phyloP scores from a whole-genome alignment of 2,888 invertebrate genomes.

The Netelia inedita region DNA sequence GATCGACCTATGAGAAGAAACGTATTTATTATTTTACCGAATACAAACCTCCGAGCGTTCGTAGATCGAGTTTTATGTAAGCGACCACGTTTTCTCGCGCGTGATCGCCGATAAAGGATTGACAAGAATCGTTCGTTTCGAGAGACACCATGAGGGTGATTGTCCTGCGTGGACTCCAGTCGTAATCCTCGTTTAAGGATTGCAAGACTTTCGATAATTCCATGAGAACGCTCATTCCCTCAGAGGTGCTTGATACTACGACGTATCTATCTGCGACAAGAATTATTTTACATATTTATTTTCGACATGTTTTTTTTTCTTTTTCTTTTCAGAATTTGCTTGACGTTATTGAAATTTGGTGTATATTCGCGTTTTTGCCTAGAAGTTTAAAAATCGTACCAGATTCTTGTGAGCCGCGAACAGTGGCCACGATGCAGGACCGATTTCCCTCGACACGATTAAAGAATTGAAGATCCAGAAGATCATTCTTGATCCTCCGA shows the following conservation, averaged over 20 bases:
- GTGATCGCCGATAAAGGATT: slow-evolving; percentile 72
- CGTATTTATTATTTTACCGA: slow-evolving; percentile 22
- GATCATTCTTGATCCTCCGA: slow-evolving; percentile 53
- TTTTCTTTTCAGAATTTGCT: neutral
- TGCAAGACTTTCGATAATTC: slow-evolving; percentile 77
- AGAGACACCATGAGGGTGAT: slow-evolving; percentile 80
- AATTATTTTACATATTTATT: neutral
- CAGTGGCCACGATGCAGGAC: slow-evolving; percentile 73
- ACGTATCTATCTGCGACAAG: slow-evolving; percentile 79
- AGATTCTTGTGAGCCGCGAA: slow-evolving; percentile 75
- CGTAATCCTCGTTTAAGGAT: slow-evolving; percentile 71
- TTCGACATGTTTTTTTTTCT: neutral
- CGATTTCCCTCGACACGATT: slow-evolving; percentile 71
- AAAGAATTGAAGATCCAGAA: slow-evolving; percentile 51
- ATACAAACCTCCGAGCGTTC: slow-evolving; percentile 74
- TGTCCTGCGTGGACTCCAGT: slow-evolving; percentile 80
- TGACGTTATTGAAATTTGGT: too few relatives aligned
- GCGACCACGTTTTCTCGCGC: slow-evolving; percentile 76
- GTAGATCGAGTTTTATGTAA: slow-evolving; percentile 78
- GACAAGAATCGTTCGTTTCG: slow-evolving; percentile 75
- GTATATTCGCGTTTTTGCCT: too few relatives aligned
- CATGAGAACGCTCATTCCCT: slow-evolving; percentile 76
- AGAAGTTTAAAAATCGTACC: slow-evolving; percentile 64
- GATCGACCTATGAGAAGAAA: neutral
- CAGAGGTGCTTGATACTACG: slow-evolving; percentile 77